These are phyloP conservation scores for Strix aluco DNA, from an alignment of 2,113 vertebrate species.

Conservation along the genomic window DNA sequence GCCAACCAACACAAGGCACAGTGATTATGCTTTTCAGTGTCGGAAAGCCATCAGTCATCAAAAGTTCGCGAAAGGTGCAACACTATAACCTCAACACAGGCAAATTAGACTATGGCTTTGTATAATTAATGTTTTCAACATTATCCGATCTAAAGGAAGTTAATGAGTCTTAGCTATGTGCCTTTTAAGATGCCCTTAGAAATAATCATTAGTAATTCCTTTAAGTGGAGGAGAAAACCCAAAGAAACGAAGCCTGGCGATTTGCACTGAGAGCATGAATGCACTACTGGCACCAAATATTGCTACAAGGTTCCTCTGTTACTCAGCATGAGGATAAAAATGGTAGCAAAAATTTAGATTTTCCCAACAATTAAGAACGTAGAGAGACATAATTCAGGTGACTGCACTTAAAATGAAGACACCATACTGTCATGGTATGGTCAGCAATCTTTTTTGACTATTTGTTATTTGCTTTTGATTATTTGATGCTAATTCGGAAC, in stretches of 20 bases:
- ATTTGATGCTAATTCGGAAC: not conserved
- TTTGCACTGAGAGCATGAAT: not conserved
- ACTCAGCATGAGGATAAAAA: not conserved
- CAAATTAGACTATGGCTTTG: not conserved
- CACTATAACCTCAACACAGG: not conserved
- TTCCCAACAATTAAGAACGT: not conserved
- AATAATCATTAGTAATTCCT: not conserved
- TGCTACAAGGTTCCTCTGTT: not conserved
- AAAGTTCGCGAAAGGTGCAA: not conserved
- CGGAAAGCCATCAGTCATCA: constrained; percentile 1
- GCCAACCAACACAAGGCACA: not conserved
- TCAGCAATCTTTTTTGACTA: not conserved
- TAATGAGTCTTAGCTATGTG: not conserved
- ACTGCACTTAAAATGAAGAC: not conserved
- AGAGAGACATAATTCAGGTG: not conserved
- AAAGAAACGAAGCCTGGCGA: not conserved
- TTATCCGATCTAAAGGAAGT: not conserved
- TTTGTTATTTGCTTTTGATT: not conserved
- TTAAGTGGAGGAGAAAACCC: not conserved
- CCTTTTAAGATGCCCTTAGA: constrained; percentile 2
- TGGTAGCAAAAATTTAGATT: not conserved
- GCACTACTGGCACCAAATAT: not conserved
- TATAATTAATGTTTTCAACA: not conserved
- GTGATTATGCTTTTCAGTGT: not conserved
- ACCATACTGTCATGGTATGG: not conserved